A percentile compares a stretch with the other conserved stretches of the same genome.
These are phyloP conservation scores for Tautogolabrus adspersus DNA, from an alignment of 2,113 vertebrate species.

Conservation along the genomic window DNA sequence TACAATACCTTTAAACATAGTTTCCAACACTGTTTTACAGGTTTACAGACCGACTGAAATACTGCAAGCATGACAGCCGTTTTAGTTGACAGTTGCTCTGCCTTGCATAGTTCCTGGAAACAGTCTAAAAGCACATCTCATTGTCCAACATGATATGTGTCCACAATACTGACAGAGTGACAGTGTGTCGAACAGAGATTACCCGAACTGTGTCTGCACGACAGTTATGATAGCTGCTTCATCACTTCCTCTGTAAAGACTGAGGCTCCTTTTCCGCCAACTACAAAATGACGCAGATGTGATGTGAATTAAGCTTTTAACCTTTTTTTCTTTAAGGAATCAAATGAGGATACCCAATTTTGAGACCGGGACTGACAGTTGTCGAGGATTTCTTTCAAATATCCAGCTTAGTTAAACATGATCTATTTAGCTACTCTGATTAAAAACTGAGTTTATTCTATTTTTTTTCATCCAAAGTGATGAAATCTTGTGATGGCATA, in stretches of 20 bases:
- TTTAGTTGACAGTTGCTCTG: slow-evolving; percentile 21
- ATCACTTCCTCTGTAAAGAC: slow-evolving; percentile 47
- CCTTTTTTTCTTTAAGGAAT: not conserved
- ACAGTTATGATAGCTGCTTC: slow-evolving; percentile 58
- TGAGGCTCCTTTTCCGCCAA: slow-evolving; percentile 9
- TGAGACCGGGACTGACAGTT: not conserved
- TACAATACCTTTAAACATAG: not conserved
- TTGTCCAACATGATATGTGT: slow-evolving; percentile 48
- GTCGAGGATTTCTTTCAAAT: not conserved
- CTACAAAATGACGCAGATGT: not conserved
- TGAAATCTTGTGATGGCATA: not conserved
- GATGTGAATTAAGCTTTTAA: not conserved
- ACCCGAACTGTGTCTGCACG: slow-evolving; percentile 50
- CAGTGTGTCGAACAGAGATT: slow-evolving; percentile 54
- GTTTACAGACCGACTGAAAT: slow-evolving; percentile 1
- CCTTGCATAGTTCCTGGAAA: slow-evolving; percentile 21
- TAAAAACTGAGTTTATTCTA: not conserved
- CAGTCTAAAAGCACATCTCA: slow-evolving; percentile 35
- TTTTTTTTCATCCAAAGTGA: not conserved
- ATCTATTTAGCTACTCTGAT: not conserved
- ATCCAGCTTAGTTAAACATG: not conserved
- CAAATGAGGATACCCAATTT: not conserved
- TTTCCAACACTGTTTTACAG: slow-evolving; percentile 15
- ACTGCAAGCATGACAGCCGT: slow-evolving; percentile 16
- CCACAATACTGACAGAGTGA: slow-evolving; percentile 42